Base-by-base conservation (phyloP, 2,888 invertebrate species). In the Patella depressa region DNA sequence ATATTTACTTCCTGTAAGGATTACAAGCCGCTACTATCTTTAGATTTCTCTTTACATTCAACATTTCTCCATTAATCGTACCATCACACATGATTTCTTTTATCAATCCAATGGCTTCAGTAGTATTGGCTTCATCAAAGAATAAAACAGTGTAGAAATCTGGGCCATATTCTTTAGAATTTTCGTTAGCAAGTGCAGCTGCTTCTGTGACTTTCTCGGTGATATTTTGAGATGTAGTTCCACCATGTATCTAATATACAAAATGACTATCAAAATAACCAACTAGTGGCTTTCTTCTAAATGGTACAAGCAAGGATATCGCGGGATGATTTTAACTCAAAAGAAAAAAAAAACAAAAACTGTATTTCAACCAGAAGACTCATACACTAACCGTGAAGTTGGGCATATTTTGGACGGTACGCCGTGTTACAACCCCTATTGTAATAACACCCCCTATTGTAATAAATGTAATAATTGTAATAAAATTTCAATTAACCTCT, bases 91-190 rank as follows among this genome's bases (percentile, higher is more conserved):
- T 87, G 55, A 90, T 87, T 78, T 90, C 90, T 79, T 90, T 90
- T 73, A 90, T 89, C 29, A 90, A 80, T 59, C 90, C 90, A 53
- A 90, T 87, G 11, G 88, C 87, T 75, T 89, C 88, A n/a, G 90
- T 89, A 2, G 90, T 90, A 84, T 90, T 90, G 12, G 89, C 90
- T 80, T 90, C 90, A 82, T 90, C 90, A 81, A 90, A 88, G 83
- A 90, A 89, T 78, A 90, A 78, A 1, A 90, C 88, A 15, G 90
- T 90, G 80, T 86, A 84, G 78, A 89, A 82, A 45, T 81, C 78
- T 57, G 75, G 73, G n/a, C 83, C 81, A 78, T 78, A 84, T 55
- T 54, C 45, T 29, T 55, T 53, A 17, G 59, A 53, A 78, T 89
- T 90, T 73, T 77, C 73, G 15, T 74, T 73, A 24, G 90, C 90